Base-by-base conservation (phyloP, 1,140 invertebrate species). In the Drosophila sucinea region DNA sequence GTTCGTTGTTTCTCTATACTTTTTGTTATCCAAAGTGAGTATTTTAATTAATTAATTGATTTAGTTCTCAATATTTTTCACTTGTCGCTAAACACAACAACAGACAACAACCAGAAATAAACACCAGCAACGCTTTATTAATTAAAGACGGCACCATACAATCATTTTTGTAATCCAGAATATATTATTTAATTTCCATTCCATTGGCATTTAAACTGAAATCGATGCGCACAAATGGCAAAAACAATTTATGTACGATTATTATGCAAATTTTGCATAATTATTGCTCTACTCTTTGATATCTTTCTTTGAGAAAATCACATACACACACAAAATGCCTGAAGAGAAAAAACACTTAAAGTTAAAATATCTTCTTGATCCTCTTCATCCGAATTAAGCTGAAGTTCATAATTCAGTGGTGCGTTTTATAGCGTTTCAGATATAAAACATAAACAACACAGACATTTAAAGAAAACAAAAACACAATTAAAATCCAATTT, bases 401-500 rank as follows among this genome's bases (percentile, higher is more conserved):
- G 10, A 51, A 51, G 23, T 27, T 27, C 57, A 78, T 63, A 82
- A 87, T 84, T 89, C 70, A 87, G 73, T 89, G 84, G 83, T 87
- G 84, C 84, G 83, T 87, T 89, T 87, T 87, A 89, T 87, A 87
- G 80, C 79, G 70, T 66, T 70, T 77, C 80, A 66, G 84, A 75
- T 77, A 89, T 87, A 83, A 79, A 80, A 87, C 83, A 89, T 79
- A 77, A 70, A 77, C 55, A 73, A 77, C 55, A 73, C 63, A 61
- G 7, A 27, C 2, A 51, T 51, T 51, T 10, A 51, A 51, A 73
- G 56, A 54, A 69, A 40, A 66, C 69, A 70, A 57, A 41, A 17
- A 61, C 64, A 65, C 29, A 77, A 74, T 60, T 80, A 62, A 80
- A 35, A 84, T 76, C 61, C 73, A 70, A 67, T 78, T 71, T 77